A percentile compares a stretch with the other conserved stretches of the same genome.
phyloP scores from a whole-genome alignment of 2,797 vertebrate genomes.

The Girardinus metallicus region DNA sequence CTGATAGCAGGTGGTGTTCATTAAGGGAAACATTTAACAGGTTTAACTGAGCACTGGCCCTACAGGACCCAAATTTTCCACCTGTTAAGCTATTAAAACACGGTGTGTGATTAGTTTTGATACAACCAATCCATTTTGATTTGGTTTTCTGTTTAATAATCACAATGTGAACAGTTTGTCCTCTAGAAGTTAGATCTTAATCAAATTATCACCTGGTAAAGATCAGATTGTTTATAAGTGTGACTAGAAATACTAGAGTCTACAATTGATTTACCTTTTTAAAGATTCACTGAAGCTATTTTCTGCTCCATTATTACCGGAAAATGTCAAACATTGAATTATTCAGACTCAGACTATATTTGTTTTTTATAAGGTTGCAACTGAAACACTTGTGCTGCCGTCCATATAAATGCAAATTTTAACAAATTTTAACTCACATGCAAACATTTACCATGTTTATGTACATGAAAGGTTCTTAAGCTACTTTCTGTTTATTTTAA shows the following conservation, averaged over 20 bases:
- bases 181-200: background rate
- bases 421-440: background rate
- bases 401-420: background rate
- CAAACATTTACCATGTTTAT: constrained; percentile 11
- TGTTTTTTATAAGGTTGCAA: background rate
- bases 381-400: background rate
- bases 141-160: background rate
- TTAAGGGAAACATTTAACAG: background rate
- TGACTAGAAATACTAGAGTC: background rate
- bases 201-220: background rate
- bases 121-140: background rate
- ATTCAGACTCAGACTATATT: background rate
- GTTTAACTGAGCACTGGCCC: background rate
- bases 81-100: background rate
- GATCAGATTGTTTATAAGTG: background rate
- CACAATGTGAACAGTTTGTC: background rate
- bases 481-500: constrained; percentile 43
- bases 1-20: background rate
- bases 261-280: background rate
- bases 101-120: background rate
- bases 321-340: background rate
- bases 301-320: background rate
- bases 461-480: background rate
- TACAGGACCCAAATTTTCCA: background rate
- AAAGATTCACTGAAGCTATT: too few relatives aligned